These are phyloP conservation scores for Bungarus multicinctus DNA, from an alignment of 2,113 vertebrate genomes.

Conservation along the genomic window DNA sequence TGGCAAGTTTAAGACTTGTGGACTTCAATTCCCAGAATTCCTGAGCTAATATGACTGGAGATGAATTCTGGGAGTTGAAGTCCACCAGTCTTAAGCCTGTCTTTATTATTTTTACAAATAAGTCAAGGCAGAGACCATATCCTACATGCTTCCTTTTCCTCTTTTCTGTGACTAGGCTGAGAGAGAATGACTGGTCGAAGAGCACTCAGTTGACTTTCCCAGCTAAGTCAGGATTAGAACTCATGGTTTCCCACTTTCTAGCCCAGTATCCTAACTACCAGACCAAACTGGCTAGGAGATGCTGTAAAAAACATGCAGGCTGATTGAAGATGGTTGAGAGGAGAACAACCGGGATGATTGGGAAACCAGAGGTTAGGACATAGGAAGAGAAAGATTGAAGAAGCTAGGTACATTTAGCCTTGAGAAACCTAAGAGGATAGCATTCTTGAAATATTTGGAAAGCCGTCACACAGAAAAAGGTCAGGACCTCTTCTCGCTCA, in stretches of 20 bases:
- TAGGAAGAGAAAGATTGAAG: not conserved
- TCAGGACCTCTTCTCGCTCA: not conserved
- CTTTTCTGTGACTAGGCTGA: not conserved
- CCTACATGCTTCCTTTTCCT: not conserved
- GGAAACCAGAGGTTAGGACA: not conserved
- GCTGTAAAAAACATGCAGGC: not conserved
- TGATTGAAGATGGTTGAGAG: not conserved
- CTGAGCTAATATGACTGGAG: too few species aligned
- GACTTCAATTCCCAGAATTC: too few species aligned
- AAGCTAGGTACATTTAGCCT: not conserved
- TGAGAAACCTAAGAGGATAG: not conserved
- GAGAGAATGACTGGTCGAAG: not conserved
- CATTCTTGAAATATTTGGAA: not conserved
- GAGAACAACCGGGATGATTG: not conserved
- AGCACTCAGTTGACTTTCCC: not conserved
- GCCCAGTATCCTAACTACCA: not conserved
- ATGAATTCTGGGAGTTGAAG: too few species aligned
- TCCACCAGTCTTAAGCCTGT: too few species aligned
- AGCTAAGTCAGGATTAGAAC: not conserved
- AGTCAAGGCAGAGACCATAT: not conserved
- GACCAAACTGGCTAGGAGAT: not conserved
- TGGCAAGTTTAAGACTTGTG: too few species aligned
- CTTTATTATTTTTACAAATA: not conserved
- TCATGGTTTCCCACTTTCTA: not conserved
- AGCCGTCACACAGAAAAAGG: not conserved